Percentiles rank a stretch among this genome's conserved stretches.
Evolutionary conservation across 2,888 invertebrate species (phyloP).

Genomic region (Theodoxus fluviatilis): DNA sequence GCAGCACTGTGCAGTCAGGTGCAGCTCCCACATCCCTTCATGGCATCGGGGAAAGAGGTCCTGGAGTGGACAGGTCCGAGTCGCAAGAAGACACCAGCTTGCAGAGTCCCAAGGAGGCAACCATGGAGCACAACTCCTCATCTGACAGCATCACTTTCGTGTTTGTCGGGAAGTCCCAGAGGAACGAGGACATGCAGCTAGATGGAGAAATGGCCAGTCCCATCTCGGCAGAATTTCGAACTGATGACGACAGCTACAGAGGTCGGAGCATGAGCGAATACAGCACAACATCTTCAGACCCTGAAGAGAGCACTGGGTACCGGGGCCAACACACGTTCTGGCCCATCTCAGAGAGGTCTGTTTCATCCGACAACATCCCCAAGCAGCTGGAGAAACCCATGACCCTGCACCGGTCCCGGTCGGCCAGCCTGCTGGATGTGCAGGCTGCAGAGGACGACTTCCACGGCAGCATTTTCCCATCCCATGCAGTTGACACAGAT

Average conservation of each 20-base stretch:
- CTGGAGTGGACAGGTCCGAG: no score
- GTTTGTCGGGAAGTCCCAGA: slow-evolving; percentile 40
- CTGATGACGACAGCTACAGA: background rate
- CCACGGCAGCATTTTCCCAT: slow-evolving; percentile 48
- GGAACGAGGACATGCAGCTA: background rate
- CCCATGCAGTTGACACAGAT: no score
- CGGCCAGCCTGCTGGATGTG: slow-evolving; percentile 42
- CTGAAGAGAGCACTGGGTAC: slow-evolving; percentile 15
- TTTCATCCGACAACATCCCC: slow-evolving; percentile 46
- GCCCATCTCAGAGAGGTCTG: slow-evolving; percentile 38
- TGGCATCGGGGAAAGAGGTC: no score
- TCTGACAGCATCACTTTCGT: slow-evolving; percentile 54
- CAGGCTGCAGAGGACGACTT: slow-evolving; percentile 37
- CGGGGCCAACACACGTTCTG: slow-evolving; percentile 5
- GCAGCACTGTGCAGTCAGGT: no score
- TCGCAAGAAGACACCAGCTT: slow-evolving; percentile 7
- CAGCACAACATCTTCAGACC: slow-evolving; percentile 11
- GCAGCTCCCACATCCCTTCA: no score
- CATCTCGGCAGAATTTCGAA: no score
- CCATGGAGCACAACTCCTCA: slow-evolving; percentile 23
- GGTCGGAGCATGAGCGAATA: background rate
- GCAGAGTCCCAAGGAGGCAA: slow-evolving; percentile 25
- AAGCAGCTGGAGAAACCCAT: background rate
- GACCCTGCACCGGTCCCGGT: slow-evolving; percentile 40
- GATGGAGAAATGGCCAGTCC: background rate